Base-by-base conservation (phyloP, 2,797 vertebrate genomes). In the Anniella stebbinsi region DNA sequence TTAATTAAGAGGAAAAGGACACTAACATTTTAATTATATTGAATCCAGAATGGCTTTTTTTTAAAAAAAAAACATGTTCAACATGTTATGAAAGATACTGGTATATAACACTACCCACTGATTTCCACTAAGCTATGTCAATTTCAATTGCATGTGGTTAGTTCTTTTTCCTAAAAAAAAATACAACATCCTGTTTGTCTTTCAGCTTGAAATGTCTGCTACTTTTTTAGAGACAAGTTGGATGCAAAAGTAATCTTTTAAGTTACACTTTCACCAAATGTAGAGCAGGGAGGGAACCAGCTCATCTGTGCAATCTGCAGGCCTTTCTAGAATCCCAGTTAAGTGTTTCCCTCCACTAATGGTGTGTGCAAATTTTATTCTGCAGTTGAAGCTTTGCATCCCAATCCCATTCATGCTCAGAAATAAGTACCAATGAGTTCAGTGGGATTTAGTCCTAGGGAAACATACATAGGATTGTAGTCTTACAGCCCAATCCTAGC, bases 11-110 rank as follows among this genome's bases (percentile, higher is more conserved):
- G 12, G 63, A 48, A 69, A 48, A 54, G 23, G 36, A 41, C 23
- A 82, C 33, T 45, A 63, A 76, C 57, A 76, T 76, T 86, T 86
- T 86, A 41, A 76, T 87, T 57, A 77, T 17, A 60, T 12, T 63
- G 36, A 38, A 63, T 10, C 57, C 51, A 63, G 2, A 66, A 66
- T 63, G 21, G 28, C 38, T 76, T 76, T 28, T 21, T 63, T 54
- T 8, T 54, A 45, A 67, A 23, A 66, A 87, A 66, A 76, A 28
- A 48, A 17, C 45, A 11, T 77, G 73, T 60, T 66, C 38, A 66
- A 48, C 33, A 36, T 60, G 7, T 51, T 45, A 36, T 38, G n/a
- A 13, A 63, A 36, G 10, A 60, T 81, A 9, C 54, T 45, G 3
- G n/a, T 45, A 45, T 77, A 4, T 45, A 45, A 45, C 38, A 5